Evolutionary conservation across 2,113 vertebrate species (phyloP).

Genomic region (Poeciliopsis occidentalis): DNA sequence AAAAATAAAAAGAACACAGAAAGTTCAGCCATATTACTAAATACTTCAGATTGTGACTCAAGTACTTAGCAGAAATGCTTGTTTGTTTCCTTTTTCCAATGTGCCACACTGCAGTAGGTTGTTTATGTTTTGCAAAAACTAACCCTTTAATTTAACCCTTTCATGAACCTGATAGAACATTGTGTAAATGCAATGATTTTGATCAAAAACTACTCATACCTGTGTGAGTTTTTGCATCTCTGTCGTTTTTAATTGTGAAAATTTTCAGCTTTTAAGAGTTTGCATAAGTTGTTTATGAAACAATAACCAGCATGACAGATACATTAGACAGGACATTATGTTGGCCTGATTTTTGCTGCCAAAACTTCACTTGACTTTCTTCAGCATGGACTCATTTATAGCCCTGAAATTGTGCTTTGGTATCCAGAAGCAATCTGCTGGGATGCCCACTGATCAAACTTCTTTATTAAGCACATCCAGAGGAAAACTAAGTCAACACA

Average conservation of each 20-base stretch:
- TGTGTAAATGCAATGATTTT: neutral
- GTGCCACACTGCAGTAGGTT: neutral
- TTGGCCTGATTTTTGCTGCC: too few species aligned
- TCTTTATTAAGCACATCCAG: too few species aligned
- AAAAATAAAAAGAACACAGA: neutral
- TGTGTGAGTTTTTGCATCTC: neutral
- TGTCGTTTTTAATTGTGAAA: neutral
- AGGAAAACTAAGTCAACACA: too few species aligned
- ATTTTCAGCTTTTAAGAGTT: neutral
- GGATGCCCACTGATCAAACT: too few species aligned
- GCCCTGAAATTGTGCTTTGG: too few species aligned
- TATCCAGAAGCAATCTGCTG: too few species aligned
- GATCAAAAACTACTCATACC: neutral
- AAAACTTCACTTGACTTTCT: too few species aligned
- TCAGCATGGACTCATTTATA: too few species aligned
- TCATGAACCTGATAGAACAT: neutral
- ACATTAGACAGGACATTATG: neutral
- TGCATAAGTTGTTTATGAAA: neutral
- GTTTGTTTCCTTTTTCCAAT: neutral
- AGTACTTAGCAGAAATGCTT: neutral
- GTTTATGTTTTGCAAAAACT: neutral
- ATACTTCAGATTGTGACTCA: neutral
- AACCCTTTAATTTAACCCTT: neutral
- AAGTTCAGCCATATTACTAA: neutral
- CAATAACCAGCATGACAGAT: neutral